phyloP scores from a whole-genome alignment of 2,113 vertebrate species.

The Syngnathus scovelli region DNA sequence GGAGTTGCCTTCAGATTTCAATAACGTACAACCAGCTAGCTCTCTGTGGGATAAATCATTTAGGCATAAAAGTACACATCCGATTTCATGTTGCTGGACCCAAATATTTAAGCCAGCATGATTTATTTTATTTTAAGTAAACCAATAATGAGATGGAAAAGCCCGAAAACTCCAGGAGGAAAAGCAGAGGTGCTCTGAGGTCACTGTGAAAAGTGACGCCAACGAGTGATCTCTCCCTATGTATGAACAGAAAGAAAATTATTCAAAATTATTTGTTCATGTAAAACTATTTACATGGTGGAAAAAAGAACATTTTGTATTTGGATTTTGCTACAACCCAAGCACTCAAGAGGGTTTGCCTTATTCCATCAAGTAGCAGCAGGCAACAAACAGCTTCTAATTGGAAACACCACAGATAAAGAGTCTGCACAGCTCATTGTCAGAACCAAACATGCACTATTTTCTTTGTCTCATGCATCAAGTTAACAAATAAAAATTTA shows the following conservation, averaged over 20 bases:
- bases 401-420: slow-evolving; percentile 29
- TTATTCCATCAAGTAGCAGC: slow-evolving; percentile 42
- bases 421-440: neutral
- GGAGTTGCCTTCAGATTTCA: neutral
- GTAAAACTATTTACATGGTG: neutral
- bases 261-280: neutral
- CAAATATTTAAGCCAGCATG: neutral
- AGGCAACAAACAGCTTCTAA: slow-evolving; percentile 32
- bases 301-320: slow-evolving; percentile 34
- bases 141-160: neutral
- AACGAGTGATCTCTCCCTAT: neutral
- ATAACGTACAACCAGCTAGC: too few relatives aligned
- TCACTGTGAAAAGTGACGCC: neutral
- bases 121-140: neutral
- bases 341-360: slow-evolving; percentile 48
- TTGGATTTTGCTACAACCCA: slow-evolving; percentile 47
- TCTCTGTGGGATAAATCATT: neutral
- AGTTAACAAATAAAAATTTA: slow-evolving; percentile 1
- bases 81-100: neutral
- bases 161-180: neutral
- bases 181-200: neutral
- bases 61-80: neutral
- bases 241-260: slow-evolving; percentile 9
- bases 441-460: neutral
- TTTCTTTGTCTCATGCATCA: slow-evolving; percentile 2